phyloP scores from a whole-genome alignment of 2,797 vertebrate genomes.

The Pangasius larnaudii region DNA sequence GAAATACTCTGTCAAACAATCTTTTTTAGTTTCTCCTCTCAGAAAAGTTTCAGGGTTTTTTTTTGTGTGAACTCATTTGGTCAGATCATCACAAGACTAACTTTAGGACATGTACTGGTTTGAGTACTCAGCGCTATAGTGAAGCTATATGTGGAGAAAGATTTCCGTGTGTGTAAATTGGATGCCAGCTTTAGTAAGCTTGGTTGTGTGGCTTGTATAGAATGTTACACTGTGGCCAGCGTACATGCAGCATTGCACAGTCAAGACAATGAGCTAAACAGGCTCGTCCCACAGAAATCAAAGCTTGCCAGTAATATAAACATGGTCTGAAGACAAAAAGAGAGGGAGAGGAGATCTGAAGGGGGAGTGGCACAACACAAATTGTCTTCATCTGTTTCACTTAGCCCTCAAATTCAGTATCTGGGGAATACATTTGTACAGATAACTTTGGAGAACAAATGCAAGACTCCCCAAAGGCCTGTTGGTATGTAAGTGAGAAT shows the following conservation, averaged over 20 bases:
- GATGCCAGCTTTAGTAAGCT: conserved; percentile 9
- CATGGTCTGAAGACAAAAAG: conserved; percentile 51
- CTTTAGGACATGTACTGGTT: background rate
- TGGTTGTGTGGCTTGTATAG: conserved; percentile 29
- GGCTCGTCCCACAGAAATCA: conserved; percentile 53
- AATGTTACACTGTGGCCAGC: conserved; percentile 29
- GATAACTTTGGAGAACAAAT: conserved; percentile 52
- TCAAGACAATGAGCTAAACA: conserved; percentile 54
- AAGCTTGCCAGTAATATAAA: conserved; percentile 60
- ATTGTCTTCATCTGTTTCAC: conserved; percentile 64
- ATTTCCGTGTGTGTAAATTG: background rate
- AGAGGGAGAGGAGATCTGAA: conserved; percentile 40
- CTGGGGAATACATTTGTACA: conserved; percentile 54
- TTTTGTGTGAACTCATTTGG: background rate
- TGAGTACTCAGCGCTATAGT: background rate
- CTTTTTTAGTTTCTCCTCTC: conserved; percentile 1
- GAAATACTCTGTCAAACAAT: conserved; percentile 35
- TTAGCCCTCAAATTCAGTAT: conserved; percentile 52
- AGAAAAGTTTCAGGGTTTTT: background rate
- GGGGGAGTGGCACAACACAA: conserved; percentile 51
- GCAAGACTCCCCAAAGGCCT: conserved; percentile 29
- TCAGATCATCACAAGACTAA: background rate
- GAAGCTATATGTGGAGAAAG: conserved; percentile 7
- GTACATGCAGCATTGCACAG: conserved; percentile 47
- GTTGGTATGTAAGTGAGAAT: conserved; percentile 17